Percentiles rank a stretch among this genome's conserved stretches.
These are phyloP conservation scores for Myzus persicae DNA, from an alignment of 1,140 invertebrate species.

Conservation along the genomic window DNA sequence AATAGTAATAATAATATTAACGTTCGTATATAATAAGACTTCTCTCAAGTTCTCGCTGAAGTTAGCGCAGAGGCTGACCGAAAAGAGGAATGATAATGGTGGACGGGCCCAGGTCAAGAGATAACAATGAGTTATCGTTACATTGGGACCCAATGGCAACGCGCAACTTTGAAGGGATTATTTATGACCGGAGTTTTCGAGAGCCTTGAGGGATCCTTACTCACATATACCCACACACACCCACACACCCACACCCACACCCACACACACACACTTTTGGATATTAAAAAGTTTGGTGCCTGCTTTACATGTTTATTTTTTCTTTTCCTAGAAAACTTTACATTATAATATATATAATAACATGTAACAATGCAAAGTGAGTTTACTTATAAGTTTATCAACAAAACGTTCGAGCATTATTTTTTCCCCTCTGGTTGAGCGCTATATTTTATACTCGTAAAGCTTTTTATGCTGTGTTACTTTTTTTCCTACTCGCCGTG, in stretches of 20 bases:
- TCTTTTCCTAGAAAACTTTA: slow-evolving; percentile 46
- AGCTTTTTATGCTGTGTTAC: slow-evolving; percentile 48
- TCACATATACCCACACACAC: slow-evolving; percentile 13
- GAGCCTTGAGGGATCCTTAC: slow-evolving; percentile 55
- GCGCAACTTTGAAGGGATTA: slow-evolving; percentile 56
- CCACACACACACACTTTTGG: slow-evolving; percentile 27
- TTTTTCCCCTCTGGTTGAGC: slow-evolving; percentile 22
- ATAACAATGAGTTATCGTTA: slow-evolving; percentile 59
- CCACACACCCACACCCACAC: not conserved
- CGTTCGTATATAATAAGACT: slow-evolving; percentile 53
- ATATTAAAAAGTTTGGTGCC: slow-evolving; percentile 57
- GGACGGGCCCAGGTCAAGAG: slow-evolving; percentile 51
- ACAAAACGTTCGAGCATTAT: slow-evolving; percentile 48
- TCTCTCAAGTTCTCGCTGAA: slow-evolving; percentile 50
- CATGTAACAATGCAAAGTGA: slow-evolving; percentile 47
- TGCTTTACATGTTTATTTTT: slow-evolving; percentile 44
- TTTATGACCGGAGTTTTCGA: slow-evolving; percentile 53
- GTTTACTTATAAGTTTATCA: slow-evolving; percentile 58
- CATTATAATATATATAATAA: slow-evolving; percentile 31
- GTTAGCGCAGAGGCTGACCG: slow-evolving; percentile 44
- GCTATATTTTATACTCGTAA: slow-evolving; percentile 51
- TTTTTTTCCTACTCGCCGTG: slow-evolving; percentile 4
- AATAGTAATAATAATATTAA: slow-evolving; percentile 11
- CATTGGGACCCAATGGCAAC: slow-evolving; percentile 46
- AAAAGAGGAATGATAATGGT: slow-evolving; percentile 54